Evolutionary conservation across 2,888 invertebrate species (phyloP), one percentile per base, ranked within the genome.

Genomic region (Stomorhina lunata): DNA sequence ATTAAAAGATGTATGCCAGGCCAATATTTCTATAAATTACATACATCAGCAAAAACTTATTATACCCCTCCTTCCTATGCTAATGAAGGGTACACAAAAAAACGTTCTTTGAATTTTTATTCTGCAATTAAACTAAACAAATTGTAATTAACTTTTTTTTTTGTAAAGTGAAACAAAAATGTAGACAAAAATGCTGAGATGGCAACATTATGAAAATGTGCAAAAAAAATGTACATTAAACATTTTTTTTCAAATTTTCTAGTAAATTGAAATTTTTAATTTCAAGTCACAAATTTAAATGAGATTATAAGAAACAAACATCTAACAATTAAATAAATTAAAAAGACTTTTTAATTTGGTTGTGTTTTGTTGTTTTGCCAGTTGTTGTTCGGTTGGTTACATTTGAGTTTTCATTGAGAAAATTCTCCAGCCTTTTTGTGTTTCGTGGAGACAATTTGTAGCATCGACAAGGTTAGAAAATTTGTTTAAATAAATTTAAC

Each of bases 111-210:
- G 29, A 43, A 12, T 29, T 29, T 68, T 57, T 48, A 17, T 40
- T 12, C 27, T 43, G 22, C 68, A 77, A 53, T 69, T 77, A 32
- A 53, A 69, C 69, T 69, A 34, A 77, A 77, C 43, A 69, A 61
- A 63, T 22, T 77, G 53, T 25, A 43, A 69, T 68, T 53, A 53
- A 61, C 61, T 61, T 61, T 12, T n/a, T n/a, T n/a, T n/a, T n/a
- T n/a, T n/a, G n/a, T 32, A n/a, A 22, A 12, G 37, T n/a, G 55
- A 43, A 63, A 53, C 12, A 63, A 37, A 12, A 10, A 7, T 29
- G n/a, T 15, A 4, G 32, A 50, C 29, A 65, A 65, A 25, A 34
- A 27, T 65, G 32, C 45, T 45, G 34, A 45, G 17, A 32, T 29
- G 43, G 43, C 55, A 32, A 20, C 7, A 34, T 43, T 34, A 32